Conservation (phyloP, 1,140 invertebrate species). For the Microplitis demolitor region DNA sequence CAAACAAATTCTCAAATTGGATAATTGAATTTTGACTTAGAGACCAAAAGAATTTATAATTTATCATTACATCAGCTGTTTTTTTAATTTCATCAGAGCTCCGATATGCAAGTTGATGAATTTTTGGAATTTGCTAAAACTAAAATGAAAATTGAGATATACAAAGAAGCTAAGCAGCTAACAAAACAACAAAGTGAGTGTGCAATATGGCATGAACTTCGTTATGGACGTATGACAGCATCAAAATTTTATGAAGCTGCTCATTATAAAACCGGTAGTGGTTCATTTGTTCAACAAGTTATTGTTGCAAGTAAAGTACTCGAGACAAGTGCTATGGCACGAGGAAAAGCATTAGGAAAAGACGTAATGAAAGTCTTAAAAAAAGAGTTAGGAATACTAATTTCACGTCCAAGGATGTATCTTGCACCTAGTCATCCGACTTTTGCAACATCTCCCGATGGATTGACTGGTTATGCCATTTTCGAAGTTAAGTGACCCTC, state of each 20-base stretch:
- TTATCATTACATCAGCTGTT: neutral
- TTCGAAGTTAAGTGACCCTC: slow-evolving; percentile 47
- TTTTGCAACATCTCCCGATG: slow-evolving; percentile 50
- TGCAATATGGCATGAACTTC: slow-evolving; percentile 44
- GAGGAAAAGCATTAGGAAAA: slow-evolving; percentile 45
- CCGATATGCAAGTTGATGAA: neutral
- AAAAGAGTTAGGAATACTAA: slow-evolving; percentile 14
- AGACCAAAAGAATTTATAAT: neutral
- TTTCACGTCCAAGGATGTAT: slow-evolving; percentile 29
- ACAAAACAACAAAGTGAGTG: slow-evolving; percentile 36
- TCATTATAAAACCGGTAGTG: slow-evolving; percentile 45
- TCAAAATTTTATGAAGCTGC: slow-evolving; percentile 51
- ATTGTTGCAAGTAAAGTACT: slow-evolving; percentile 40
- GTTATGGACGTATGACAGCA: slow-evolving; percentile 52
- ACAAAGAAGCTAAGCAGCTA: slow-evolving; percentile 28
- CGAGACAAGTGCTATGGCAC: slow-evolving; percentile 41
- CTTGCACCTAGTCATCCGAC: slow-evolving; percentile 31
- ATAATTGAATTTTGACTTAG: neutral
- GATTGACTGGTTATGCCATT: slow-evolving; percentile 33
- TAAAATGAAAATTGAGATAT: slow-evolving; percentile 17
- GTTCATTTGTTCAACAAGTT: slow-evolving; percentile 42
- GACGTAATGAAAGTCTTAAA: slow-evolving; percentile 37
- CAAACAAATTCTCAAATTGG: neutral
- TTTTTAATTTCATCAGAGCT: neutral
- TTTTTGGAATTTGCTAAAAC: neutral